Evolutionary conservation across 2,888 invertebrate genomes (phyloP).

Genomic region (Chymomyza caudatula): DNA sequence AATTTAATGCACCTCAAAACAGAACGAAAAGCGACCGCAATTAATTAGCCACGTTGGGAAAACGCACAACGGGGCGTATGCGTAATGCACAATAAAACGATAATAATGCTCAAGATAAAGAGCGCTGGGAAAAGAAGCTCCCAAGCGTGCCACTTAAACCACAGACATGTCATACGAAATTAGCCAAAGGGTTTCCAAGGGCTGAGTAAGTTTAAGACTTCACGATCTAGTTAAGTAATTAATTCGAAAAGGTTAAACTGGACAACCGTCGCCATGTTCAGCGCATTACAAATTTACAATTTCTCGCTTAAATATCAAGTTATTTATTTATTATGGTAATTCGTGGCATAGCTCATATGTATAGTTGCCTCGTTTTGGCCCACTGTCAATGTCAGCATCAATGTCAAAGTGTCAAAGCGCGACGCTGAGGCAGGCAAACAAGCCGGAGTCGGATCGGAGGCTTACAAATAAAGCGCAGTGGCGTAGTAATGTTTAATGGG

Average conservation of each 20-base stretch:
- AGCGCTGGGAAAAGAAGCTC: background rate
- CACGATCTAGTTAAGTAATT: constrained; percentile 37
- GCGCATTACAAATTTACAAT: background rate
- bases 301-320: background rate
- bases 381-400: constrained; percentile 58
- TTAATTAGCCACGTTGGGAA: constrained; percentile 58
- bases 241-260: constrained; percentile 15
- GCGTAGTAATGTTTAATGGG: background rate
- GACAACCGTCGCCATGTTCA: background rate
- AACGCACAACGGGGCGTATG: constrained; percentile 14
- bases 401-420: constrained; percentile 33
- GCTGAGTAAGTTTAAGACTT: background rate
- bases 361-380: background rate
- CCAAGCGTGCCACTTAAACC: background rate
- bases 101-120: background rate
- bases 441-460: constrained; percentile 27
- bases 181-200: background rate
- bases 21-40: constrained; percentile 61
- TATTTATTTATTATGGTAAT: background rate
- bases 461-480: constrained; percentile 12
- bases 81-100: background rate
- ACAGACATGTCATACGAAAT: background rate
- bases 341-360: background rate
- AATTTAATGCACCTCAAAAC: constrained; percentile 21
- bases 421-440: constrained; percentile 25